Percentiles rank a stretch among this genome's conserved stretches.
phyloP scores from a whole-genome alignment of 2,113 vertebrate species.

The Odobenus rosmarus region DNA sequence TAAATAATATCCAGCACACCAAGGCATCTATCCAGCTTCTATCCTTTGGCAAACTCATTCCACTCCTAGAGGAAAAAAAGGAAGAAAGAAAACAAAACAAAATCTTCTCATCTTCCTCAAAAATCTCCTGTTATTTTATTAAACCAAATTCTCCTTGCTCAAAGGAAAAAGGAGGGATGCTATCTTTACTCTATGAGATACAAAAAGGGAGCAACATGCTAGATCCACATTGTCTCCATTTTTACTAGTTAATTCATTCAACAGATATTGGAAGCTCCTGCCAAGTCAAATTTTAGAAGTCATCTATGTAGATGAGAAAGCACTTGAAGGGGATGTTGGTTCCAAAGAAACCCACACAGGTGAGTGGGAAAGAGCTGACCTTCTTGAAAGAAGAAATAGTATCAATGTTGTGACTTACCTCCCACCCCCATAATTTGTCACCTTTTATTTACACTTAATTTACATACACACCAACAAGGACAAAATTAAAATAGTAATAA shows the following conservation, averaged over 20 bases:
- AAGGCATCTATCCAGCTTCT: background rate
- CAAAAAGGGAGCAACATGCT: background rate
- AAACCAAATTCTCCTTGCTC: background rate
- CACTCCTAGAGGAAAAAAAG: background rate
- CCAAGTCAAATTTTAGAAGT: background rate
- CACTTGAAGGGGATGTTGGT: background rate
- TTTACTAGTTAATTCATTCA: background rate
- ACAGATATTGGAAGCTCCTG: background rate
- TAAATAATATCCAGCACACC: background rate
- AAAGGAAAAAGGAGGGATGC: background rate
- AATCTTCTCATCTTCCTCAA: background rate
- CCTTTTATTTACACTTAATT: conserved; percentile 51
- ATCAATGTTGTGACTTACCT: conserved; percentile 46
- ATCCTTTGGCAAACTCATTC: background rate
- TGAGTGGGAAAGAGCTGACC: background rate
- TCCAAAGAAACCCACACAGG: background rate
- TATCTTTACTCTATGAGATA: background rate
- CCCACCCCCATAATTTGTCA: conserved; percentile 26
- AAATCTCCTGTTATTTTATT: background rate
- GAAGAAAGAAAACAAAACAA: background rate
- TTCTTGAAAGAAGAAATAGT: conserved; percentile 32
- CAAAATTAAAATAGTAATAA: conserved; percentile 66
- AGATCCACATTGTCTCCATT: background rate
- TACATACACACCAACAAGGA: conserved; percentile 4
- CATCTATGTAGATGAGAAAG: background rate